Evolutionary conservation across 1,140 invertebrate species (phyloP), one percentile per base, ranked within the genome.

Genomic region (Halyomorpha halys): DNA sequence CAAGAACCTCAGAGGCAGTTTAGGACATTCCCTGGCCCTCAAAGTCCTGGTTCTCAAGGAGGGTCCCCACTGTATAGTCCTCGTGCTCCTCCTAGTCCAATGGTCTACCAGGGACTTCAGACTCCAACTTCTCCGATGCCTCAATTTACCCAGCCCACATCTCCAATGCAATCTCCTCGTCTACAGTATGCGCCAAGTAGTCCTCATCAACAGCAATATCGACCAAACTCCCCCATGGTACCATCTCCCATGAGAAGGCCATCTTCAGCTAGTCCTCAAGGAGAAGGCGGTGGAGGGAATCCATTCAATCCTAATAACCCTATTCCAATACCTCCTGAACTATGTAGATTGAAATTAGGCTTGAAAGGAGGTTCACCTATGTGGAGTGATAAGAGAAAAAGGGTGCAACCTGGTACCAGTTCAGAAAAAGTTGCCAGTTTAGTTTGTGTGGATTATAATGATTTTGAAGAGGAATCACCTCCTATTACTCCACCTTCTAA

Each of bases 351-450:
- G 61, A 82, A 82, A 69, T 72, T 86, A 1, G 87, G 85, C 6
- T 74, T 89, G 2, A 75, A 81, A 67, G 87, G 87, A 13, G 87
- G 87, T 2, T 82, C 83, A 0, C 86, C 86, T 0, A 86, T 87
- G 78, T 87, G 85, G 82, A 70, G 69, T 53, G 63, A 64, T 19
- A 64, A 59, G 61, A 62, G 19, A 59, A 62, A 59, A 77, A 63
- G 69, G 18, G 53, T 56, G 14, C 53, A 56, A 23, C 53, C 53
- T 56, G 15, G 53, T 75, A 61, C 39, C 54, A 39, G 47, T 30
- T 21, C 25, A 54, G 45, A 51, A 27, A 82, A 81, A 71, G 77
- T 80, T 18, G 77, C 79, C 44, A 82, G 81, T 3, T 68, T 83
- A 18, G 81, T 83, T 0, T 80, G 80, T 66, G 76, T 76, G 0